Conservation (phyloP, 2,888 invertebrate species). For the Mythimna lalbum region DNA sequence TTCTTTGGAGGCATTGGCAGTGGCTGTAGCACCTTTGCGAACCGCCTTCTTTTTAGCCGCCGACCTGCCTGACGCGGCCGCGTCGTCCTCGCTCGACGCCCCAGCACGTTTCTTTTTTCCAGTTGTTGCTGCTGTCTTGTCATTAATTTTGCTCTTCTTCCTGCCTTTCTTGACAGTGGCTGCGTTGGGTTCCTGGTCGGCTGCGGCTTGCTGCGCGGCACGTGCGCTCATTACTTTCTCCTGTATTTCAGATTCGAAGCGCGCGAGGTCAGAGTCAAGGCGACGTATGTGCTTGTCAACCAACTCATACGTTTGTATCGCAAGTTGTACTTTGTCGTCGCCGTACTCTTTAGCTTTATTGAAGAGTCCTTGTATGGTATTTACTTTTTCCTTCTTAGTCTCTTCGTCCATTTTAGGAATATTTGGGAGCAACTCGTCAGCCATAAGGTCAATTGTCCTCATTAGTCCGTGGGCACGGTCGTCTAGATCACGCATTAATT, state of each 20-base stretch:
- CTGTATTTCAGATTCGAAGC: conserved; percentile 99
- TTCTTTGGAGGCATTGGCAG: conserved; percentile 81
- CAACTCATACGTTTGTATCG: conserved; percentile 99
- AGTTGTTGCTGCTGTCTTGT: conserved; percentile 80
- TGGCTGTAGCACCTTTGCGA: conserved; percentile 81
- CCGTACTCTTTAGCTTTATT: conserved; percentile 98
- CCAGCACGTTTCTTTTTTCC: conserved; percentile 90
- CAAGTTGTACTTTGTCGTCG: conserved; percentile 99
- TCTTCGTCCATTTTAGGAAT: conserved; percentile 94
- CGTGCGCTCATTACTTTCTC: conserved; percentile 96
- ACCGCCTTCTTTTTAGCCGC: conserved; percentile 85
- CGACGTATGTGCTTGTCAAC: conserved; percentile 99
- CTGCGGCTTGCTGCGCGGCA: conserved; percentile 89
- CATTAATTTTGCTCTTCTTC: conserved; percentile 85
- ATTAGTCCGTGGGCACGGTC: conserved; percentile 97
- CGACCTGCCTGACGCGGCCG: conserved; percentile 80
- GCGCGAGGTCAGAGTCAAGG: conserved; percentile 98
- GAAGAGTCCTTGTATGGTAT: conserved; percentile 96
- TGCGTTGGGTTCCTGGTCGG: conserved; percentile 85
- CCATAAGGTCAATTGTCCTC: conserved; percentile 97
- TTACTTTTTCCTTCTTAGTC: conserved; percentile 95
- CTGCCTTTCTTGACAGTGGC: conserved; percentile 87
- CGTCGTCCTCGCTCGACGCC: conserved; percentile 89
- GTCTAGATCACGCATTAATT: conserved; percentile 98
- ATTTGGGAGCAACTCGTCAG: conserved; percentile 94